Base-by-base conservation (phyloP, 2,888 invertebrate species). In the Hypercompe scribonia region DNA sequence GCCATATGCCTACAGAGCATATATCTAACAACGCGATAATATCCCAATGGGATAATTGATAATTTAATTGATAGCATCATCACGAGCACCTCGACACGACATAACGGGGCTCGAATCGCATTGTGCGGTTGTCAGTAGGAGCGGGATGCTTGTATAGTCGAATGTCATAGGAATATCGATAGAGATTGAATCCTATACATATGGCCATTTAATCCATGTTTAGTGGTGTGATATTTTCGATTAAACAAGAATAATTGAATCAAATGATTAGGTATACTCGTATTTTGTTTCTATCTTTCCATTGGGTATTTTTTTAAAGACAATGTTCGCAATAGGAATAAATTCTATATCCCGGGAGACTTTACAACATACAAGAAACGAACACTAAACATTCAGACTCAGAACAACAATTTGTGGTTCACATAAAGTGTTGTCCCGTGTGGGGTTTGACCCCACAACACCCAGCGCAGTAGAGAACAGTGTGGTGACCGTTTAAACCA, bases 131-230 rank as follows among this genome's bases (percentile, higher is more conserved):
- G 87, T 89, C 89, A 81, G 65, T 84, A 78, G 75, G 80, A 87
- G 81, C 87, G 89, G 91, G 89, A 92, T 91, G 83, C 84, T 81
- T 78, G 88, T 89, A 89, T 85, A 84, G 83, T 81, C 87, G 85
- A 83, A 81, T 81, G 71, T 33, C 46, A 68, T 68, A 76, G 65
- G 69, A 70, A 75, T 63, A 68, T 71, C 66, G 68, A 58, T 70
- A n/a, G 33, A 70, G n/a, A 63, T n/a, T 68, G 36, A 68, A 34
- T 39, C 39, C 39, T 39, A 39, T 39, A 39, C 15, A 50, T 50
- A 24, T 50, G 8, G 24, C 8, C 24, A 24, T 24, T 21, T 21
- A 24, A 7, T 50, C 50, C 24, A 50, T 50, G 24, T 50, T 11
- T 8, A 39, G 50, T 46, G 24, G 24, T 7, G 7, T 24, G 24